A percentile compares a stretch with the other conserved stretches of the same genome.
Conservation (phyloP, 2,888 invertebrate species). For the Peribatodes rhomboidaria region DNA sequence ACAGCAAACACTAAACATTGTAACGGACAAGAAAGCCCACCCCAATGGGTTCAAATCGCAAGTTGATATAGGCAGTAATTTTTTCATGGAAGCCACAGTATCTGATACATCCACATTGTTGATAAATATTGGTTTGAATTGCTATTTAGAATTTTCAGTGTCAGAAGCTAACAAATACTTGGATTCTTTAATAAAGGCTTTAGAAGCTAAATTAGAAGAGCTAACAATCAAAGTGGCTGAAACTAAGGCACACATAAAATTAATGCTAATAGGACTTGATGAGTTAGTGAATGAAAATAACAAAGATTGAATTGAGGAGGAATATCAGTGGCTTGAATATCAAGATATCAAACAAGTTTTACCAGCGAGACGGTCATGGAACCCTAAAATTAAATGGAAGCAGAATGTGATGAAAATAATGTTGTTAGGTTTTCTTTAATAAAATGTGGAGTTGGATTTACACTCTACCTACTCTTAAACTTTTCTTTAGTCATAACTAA, state of each 20-base stretch:
- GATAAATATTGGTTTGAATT: conserved; percentile 91
- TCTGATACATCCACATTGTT: conserved; percentile 88
- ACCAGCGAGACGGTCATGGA: too few species aligned
- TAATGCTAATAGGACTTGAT: conserved; percentile 90
- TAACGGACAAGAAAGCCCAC: conserved; percentile 84
- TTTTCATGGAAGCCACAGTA: conserved; percentile 92
- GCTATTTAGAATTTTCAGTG: conserved; percentile 90
- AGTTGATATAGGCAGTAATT: conserved; percentile 94
- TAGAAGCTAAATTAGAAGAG: conserved; percentile 88
- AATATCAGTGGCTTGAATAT: too few species aligned
- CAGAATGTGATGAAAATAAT: too few species aligned
- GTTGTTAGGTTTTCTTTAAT: too few species aligned
- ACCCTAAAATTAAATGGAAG: too few species aligned
- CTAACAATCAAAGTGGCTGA: conserved; percentile 89
- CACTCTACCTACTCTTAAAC: too few species aligned
- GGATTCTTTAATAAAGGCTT: conserved; percentile 88
- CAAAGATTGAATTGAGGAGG: background rate
- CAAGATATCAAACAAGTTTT: too few species aligned
- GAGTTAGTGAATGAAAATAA: conserved; percentile 73
- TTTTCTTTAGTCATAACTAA: too few species aligned
- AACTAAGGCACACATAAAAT: conserved; percentile 92
- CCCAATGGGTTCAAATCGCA: conserved; percentile 79
- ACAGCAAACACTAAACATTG: conserved; percentile 89
- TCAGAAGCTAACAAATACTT: conserved; percentile 91
- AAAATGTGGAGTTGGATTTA: too few species aligned